phyloP scores from a whole-genome alignment of 2,113 vertebrate species.

The Noctilio leporinus region DNA sequence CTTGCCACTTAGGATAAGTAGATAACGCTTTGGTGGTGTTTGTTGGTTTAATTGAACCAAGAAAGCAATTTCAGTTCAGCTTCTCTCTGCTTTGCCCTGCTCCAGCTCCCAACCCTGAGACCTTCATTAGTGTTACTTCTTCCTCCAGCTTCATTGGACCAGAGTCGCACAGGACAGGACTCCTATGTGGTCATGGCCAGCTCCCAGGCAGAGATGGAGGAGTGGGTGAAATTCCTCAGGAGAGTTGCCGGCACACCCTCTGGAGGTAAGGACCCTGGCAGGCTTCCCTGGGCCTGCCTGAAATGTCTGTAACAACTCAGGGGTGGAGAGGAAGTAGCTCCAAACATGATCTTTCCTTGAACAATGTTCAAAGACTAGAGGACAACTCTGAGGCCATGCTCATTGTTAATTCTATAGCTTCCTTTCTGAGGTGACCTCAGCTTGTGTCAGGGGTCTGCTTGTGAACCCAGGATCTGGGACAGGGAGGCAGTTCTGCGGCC shows the following conservation, averaged over 20 bases:
- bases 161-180: constrained; percentile 80
- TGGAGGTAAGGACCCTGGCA: constrained; percentile 83
- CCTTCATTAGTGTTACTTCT: constrained; percentile 20
- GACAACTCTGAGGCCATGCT: neutral
- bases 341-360: neutral
- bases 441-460: neutral
- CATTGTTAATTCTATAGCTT: neutral
- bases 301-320: neutral
- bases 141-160: constrained; percentile 82
- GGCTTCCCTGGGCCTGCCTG: neutral
- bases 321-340: neutral
- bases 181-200: constrained; percentile 90
- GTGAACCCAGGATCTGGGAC: neutral
- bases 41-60: neutral
- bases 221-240: constrained; percentile 91
- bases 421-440: neutral
- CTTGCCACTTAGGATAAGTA: neutral
- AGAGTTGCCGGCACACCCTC: constrained; percentile 82
- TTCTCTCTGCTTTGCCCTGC: neutral
- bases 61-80: neutral
- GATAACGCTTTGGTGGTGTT: neutral
- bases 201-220: constrained; percentile 93
- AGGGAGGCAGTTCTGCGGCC: neutral
- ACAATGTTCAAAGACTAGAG: neutral
- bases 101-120: neutral